phyloP scores from a whole-genome alignment of 2,113 vertebrate species.

The Atrichornis clamosus region DNA sequence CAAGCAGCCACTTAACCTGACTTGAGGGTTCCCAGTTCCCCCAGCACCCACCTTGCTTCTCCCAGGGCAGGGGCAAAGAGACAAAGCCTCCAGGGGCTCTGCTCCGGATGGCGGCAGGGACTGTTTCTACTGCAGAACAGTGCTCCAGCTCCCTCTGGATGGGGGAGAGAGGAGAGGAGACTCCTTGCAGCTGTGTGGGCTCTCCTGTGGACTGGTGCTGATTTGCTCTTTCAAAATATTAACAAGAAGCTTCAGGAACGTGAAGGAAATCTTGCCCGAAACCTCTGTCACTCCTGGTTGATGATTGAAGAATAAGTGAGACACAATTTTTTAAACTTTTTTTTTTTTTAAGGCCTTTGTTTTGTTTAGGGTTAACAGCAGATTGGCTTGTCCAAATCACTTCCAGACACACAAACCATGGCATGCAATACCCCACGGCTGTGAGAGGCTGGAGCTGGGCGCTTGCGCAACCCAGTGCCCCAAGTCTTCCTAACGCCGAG shows the following conservation, averaged over 20 bases:
- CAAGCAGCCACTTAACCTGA: rapidly evolving
- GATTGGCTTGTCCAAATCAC: constrained; percentile 59
- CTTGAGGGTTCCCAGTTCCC: not conserved
- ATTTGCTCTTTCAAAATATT: not conserved
- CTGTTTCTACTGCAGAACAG: not conserved
- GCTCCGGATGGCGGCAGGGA: rapidly evolving
- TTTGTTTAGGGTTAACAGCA: constrained; percentile 63
- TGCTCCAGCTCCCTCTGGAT: not conserved
- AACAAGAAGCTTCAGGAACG: not conserved
- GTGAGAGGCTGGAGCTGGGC: constrained; percentile 2
- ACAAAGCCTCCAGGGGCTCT: not conserved
- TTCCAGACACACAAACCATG: constrained; percentile 62
- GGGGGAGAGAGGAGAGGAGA: not conserved
- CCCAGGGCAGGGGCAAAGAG: not conserved
- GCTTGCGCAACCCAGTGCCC: constrained; percentile 29
- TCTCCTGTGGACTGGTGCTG: not conserved
- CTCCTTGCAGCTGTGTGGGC: not conserved
- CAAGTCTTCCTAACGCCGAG: not conserved
- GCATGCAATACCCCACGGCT: constrained; percentile 48
- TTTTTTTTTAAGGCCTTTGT: constrained; percentile 11
- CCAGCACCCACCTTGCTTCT: not conserved
- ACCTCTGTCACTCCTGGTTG: not conserved
- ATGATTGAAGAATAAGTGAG: not conserved
- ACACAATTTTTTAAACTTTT: not conserved
- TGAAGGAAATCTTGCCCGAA: not conserved